Evolutionary conservation across 2,797 vertebrate species (phyloP).

Genomic region (Sebastes melanostomus): DNA sequence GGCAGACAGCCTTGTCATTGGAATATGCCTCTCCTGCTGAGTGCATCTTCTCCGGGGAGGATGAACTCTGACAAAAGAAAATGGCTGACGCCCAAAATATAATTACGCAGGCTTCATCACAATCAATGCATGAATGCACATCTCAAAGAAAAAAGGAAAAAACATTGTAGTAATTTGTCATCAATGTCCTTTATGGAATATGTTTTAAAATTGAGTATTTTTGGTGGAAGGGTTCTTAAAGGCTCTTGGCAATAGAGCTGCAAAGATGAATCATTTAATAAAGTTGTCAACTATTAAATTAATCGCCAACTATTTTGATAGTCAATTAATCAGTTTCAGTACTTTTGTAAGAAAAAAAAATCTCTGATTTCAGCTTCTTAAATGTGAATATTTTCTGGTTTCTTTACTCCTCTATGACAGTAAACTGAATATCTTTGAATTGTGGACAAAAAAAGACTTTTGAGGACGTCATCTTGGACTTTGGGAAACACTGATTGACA

Average conservation of each 20-base stretch:
- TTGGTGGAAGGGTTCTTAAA: background rate
- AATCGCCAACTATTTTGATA: too few species aligned
- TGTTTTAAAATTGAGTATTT: background rate
- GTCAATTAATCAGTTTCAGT: too few species aligned
- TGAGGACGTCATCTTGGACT: too few species aligned
- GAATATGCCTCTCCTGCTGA: slow-evolving; percentile 62
- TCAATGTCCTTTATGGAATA: background rate
- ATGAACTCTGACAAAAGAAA: slow-evolving; percentile 37
- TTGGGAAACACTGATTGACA: too few species aligned
- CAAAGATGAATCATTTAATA: too few species aligned
- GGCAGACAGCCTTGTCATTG: slow-evolving; percentile 75
- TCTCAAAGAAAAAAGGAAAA: background rate
- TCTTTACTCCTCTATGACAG: too few species aligned
- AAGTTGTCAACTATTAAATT: too few species aligned
- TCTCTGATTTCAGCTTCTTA: too few species aligned
- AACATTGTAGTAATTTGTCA: background rate
- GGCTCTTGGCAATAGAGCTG: background rate
- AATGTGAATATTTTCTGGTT: too few species aligned
- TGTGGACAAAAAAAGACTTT: too few species aligned
- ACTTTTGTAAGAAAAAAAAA: too few species aligned
- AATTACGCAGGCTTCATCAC: slow-evolving; percentile 26
- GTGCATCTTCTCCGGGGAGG: slow-evolving; percentile 44
- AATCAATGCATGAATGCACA: slow-evolving; percentile 10
- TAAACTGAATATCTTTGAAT: too few species aligned
- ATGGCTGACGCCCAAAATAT: slow-evolving; percentile 32